Evolutionary conservation across 2,888 invertebrate species (phyloP).

Genomic region (Thereva nobilitata): DNA sequence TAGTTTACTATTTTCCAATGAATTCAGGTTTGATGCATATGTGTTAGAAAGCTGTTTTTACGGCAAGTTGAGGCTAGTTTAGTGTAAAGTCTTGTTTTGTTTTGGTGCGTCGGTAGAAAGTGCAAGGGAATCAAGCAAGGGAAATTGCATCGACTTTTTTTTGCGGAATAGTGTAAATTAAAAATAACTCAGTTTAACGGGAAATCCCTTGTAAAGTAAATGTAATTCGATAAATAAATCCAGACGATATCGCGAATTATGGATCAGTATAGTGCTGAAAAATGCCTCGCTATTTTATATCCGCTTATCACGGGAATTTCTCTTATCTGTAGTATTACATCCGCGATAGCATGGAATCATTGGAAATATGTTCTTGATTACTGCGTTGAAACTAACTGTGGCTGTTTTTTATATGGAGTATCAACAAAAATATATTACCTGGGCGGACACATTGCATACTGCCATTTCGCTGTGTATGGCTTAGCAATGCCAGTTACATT

Average conservation of each 20-base stretch:
- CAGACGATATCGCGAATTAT: conserved; percentile 44
- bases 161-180: no score
- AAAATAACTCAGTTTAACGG: no score
- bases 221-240: no score
- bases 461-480: conserved; percentile 71
- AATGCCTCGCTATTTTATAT: conserved; percentile 53
- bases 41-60: no score
- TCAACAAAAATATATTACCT: conserved; percentile 64
- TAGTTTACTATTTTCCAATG: no score
- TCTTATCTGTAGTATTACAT: conserved; percentile 53
- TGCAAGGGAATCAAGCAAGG: background rate
- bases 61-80: no score
- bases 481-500: conserved; percentile 67
- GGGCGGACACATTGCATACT: conserved; percentile 69
- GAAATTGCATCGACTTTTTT: no score
- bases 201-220: no score
- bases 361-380: conserved; percentile 71
- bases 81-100: no score
- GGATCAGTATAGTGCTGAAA: conserved; percentile 53
- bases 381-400: conserved; percentile 69
- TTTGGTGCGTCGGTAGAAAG: conserved; percentile 7
- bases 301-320: conserved; percentile 53
- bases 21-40: no score
- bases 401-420: conserved; percentile 69
- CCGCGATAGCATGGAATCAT: conserved; percentile 69